These are phyloP conservation scores for Ceratosolen solmsi DNA, from an alignment of 1,140 invertebrate species.

Conservation along the genomic window DNA sequence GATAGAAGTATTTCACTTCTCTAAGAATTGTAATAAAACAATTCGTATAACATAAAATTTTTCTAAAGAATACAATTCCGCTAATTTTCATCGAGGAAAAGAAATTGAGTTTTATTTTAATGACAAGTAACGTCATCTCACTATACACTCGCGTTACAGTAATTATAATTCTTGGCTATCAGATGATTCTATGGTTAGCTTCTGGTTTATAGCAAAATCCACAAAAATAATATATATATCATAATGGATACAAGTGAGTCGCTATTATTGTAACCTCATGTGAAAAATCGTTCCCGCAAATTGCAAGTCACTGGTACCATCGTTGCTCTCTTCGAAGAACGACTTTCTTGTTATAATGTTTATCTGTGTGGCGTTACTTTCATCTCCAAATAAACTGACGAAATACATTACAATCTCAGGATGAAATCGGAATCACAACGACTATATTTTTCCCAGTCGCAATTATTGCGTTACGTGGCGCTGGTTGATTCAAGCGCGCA, in stretches of 20 bases:
- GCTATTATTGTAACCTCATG: not conserved
- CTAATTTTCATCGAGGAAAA: not conserved
- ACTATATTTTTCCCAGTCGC: constrained; percentile 21
- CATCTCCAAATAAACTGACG: too few species aligned
- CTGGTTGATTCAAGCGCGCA: not conserved
- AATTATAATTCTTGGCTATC: not conserved
- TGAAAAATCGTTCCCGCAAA: constrained; percentile 15
- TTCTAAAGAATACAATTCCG: not conserved
- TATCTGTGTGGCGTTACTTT: not conserved
- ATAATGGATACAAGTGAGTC: not conserved
- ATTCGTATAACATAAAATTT: not conserved
- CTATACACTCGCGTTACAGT: constrained; percentile 16
- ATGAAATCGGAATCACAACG: constrained; percentile 27
- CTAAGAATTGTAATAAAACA: not conserved
- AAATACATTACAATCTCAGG: constrained; percentile 18
- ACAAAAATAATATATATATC: not conserved
- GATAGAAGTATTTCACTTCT: too few species aligned
- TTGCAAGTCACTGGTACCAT: constrained; percentile 19
- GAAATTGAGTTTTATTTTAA: not conserved
- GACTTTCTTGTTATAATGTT: constrained; percentile 20
- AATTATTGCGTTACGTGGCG: not conserved
- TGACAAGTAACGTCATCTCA: not conserved
- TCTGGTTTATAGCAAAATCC: not conserved
- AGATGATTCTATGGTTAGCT: not conserved
- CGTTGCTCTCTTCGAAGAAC: constrained; percentile 4